These are phyloP conservation scores for Noctua pronuba DNA, from an alignment of 2,888 invertebrate species.

Conservation along the genomic window DNA sequence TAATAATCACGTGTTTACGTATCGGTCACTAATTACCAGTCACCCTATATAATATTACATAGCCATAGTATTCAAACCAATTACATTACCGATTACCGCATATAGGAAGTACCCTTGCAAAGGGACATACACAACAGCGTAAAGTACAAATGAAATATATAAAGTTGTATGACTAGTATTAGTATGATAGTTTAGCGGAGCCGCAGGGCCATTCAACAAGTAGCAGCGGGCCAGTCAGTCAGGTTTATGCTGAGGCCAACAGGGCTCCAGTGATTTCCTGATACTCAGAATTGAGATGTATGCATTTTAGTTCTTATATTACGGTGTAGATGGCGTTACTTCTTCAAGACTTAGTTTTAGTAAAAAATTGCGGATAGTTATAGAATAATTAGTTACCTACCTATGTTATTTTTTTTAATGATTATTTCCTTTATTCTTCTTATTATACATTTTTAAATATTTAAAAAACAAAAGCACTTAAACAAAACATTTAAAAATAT, in stretches of 20 bases:
- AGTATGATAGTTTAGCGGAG: slow-evolving; percentile 22
- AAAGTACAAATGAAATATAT: slow-evolving; percentile 7
- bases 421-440: too few relatives aligned
- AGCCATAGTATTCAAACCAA: background rate
- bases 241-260: slow-evolving; percentile 50
- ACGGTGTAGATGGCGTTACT: slow-evolving; percentile 13
- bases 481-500: too few relatives aligned
- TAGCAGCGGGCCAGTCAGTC: slow-evolving; percentile 45
- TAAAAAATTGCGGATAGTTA: too few relatives aligned
- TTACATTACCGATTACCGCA: background rate
- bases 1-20: too few relatives aligned
- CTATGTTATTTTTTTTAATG: too few relatives aligned
- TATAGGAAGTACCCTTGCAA: slow-evolving; percentile 5
- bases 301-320: slow-evolving; percentile 7
- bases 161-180: slow-evolving; percentile 29
- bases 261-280: slow-evolving; percentile 49
- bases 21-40: too few relatives aligned
- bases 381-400: too few relatives aligned
- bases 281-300: slow-evolving; percentile 28
- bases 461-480: too few relatives aligned
- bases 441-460: too few relatives aligned
- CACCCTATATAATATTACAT: background rate
- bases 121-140: slow-evolving; percentile 13
- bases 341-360: background rate
- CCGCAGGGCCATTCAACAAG: slow-evolving; percentile 57